A percentile compares a stretch with the other conserved stretches of the same genome.
Conservation (phyloP, 2,888 invertebrate species). For the Scaeva pyrastri region DNA sequence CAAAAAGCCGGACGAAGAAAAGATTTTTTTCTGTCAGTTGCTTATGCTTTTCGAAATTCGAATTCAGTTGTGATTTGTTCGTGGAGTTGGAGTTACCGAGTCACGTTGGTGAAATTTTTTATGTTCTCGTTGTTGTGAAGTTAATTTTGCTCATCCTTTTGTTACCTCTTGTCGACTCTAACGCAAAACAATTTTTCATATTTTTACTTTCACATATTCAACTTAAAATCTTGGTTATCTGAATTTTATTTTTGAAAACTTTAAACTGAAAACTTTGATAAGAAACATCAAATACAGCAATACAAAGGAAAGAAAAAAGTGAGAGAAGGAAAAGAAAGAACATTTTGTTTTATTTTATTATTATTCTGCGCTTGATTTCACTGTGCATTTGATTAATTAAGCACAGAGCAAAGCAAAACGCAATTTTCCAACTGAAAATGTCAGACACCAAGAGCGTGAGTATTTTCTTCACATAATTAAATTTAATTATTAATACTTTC, state of each 20-base stretch:
- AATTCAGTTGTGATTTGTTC: constrained; percentile 66
- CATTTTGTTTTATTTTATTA: constrained; percentile 16
- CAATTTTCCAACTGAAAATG: constrained; percentile 56
- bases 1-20: not conserved
- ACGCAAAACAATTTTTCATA: constrained; percentile 50
- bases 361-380: constrained; percentile 37
- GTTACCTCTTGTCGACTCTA: constrained; percentile 64
- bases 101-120: constrained; percentile 67
- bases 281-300: not conserved
- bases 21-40: constrained; percentile 48
- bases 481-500: not conserved
- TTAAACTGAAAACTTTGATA: not conserved
- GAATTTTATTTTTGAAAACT: constrained; percentile 2
- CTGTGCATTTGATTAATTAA: constrained; percentile 21
- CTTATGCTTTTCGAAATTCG: no score
- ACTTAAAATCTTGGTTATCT: constrained; percentile 38
- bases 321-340: not conserved
- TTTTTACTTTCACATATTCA: constrained; percentile 31
- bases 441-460: constrained; percentile 74
- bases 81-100: not conserved
- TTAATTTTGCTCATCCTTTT: constrained; percentile 71
- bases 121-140: constrained; percentile 70
- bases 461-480: constrained; percentile 23
- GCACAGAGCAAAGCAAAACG: constrained; percentile 23
- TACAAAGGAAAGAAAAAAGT: constrained; percentile 30